Conservation (phyloP, 2,888 invertebrate genomes). For the Lucinisca nassula region DNA sequence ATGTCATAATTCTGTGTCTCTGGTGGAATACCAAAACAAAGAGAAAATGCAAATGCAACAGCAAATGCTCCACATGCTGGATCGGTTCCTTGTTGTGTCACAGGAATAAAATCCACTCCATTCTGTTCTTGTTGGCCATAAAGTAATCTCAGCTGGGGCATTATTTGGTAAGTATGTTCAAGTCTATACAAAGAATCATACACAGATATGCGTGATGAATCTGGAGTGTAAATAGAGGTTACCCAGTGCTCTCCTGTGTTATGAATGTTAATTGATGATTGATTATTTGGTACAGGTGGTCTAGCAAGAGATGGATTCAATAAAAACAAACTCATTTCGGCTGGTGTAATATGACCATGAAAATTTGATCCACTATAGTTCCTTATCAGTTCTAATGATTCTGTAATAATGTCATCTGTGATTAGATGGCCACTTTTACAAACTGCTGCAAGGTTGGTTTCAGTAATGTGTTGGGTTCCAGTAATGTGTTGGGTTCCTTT, state of each 20-base stretch:
- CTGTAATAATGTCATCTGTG: background rate
- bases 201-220: background rate
- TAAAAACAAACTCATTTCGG: background rate
- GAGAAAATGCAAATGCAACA: constrained; percentile 20
- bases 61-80: constrained; percentile 27
- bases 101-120: background rate
- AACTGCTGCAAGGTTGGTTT: no score
- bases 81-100: constrained; percentile 14
- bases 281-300: background rate
- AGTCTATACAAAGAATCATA: constrained; percentile 1
- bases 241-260: background rate
- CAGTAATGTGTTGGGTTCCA: no score
- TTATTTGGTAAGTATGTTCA: background rate
- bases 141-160: background rate
- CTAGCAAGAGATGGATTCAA: background rate
- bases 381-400: constrained; percentile 1
- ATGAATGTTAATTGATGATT: no score
- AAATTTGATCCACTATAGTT: background rate
- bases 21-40: background rate
- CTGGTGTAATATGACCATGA: constrained; percentile 2
- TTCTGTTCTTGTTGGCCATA: background rate
- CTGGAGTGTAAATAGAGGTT: background rate
- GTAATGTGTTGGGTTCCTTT: no score
- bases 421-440: background rate
- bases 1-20: background rate